Conservation (phyloP, 2,113 vertebrate genomes). For the Apteryx mantelli region DNA sequence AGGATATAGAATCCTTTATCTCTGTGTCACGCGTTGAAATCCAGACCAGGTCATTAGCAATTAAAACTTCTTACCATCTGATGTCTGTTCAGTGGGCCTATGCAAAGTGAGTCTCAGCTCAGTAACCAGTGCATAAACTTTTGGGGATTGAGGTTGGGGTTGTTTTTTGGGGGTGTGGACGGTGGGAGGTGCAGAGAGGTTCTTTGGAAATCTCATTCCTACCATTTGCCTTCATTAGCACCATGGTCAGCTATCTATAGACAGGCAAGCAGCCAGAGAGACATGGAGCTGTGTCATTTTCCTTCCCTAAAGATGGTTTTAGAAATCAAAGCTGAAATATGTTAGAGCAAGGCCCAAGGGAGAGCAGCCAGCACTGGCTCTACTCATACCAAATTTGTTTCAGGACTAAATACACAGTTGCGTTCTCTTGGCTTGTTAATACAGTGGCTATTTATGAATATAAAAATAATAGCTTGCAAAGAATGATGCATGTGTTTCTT, state of each 20-base stretch:
- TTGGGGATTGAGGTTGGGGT: background rate
- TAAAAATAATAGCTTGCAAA: constrained; percentile 21
- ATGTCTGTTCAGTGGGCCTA: background rate
- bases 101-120: background rate
- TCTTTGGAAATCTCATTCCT: background rate
- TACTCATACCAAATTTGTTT: background rate
- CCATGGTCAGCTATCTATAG: background rate
- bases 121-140: background rate
- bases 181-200: background rate
- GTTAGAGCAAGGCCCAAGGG: background rate
- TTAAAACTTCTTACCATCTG: constrained; percentile 17
- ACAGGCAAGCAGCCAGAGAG: background rate
- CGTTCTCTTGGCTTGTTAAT: constrained; percentile 27
- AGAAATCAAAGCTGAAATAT: background rate
- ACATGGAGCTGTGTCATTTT: background rate
- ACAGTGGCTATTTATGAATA: background rate
- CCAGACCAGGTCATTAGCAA: constrained; percentile 42
- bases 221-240: background rate
- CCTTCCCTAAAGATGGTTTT: background rate
- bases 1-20: constrained; percentile 35
- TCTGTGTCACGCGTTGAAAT: constrained; percentile 3
- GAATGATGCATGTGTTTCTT: background rate
- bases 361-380: background rate
- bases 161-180: background rate
- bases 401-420: background rate